phyloP scores from a whole-genome alignment of 2,888 invertebrate species.

The Diadegma fenestrale region DNA sequence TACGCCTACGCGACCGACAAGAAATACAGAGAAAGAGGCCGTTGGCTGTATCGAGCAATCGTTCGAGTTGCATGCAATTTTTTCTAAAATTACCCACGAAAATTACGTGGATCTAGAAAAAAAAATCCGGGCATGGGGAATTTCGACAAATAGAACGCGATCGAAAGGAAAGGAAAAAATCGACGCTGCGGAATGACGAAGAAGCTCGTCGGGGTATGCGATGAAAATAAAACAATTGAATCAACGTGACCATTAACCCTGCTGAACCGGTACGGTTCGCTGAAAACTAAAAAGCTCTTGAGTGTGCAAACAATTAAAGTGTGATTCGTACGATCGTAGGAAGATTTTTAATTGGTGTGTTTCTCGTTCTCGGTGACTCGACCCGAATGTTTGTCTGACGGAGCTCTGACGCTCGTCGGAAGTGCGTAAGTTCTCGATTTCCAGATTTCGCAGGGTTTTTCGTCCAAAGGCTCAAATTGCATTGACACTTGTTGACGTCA shows the following conservation, averaged over 20 bases:
- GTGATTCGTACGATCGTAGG: conserved; percentile 57
- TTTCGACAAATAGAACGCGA: background rate
- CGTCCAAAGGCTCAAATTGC: background rate
- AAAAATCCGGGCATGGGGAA: background rate
- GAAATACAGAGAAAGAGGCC: conserved; percentile 17
- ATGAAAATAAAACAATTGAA: conserved; percentile 53
- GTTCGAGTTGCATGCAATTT: background rate
- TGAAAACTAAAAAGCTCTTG: conserved; percentile 52
- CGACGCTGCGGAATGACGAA: background rate
- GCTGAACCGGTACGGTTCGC: conserved; percentile 46
- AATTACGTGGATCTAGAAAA: background rate
- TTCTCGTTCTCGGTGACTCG: background rate
- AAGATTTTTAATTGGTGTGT: conserved; percentile 55
- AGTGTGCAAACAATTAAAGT: conserved; percentile 52
- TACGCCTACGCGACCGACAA: conserved; percentile 48
- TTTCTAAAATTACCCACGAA: background rate
- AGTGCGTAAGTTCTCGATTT: conserved; percentile 45
- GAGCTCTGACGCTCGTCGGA: conserved; percentile 50
- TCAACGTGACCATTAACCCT: conserved; percentile 45
- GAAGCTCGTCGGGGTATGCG: conserved; percentile 20
- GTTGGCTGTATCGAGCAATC: background rate
- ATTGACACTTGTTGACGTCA: conserved; percentile 33
- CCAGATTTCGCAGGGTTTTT: conserved; percentile 48
- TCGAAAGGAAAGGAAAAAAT: conserved; percentile 9
- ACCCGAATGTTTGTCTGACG: background rate